Percentiles rank a stretch among this genome's conserved stretches.
Evolutionary conservation across 1,140 invertebrate species (phyloP).

Genomic region (Pseudomyrmex pallidus): DNA sequence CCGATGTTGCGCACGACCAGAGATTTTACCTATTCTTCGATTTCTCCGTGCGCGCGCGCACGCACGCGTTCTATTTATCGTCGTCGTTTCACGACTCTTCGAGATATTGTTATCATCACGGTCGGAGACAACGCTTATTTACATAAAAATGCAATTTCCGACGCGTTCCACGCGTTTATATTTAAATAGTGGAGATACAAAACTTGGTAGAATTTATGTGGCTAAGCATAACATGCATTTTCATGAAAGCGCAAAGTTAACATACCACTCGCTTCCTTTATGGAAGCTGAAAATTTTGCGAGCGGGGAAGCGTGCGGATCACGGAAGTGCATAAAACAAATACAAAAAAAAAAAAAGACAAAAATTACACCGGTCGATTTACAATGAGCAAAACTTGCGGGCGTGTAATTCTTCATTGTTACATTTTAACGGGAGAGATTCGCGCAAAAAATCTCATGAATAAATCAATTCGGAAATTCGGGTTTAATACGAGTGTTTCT

Average conservation of each 20-base stretch:
- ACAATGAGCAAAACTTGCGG: background rate
- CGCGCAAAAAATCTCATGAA: background rate
- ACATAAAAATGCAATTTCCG: constrained; percentile 50
- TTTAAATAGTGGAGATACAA: constrained; percentile 39
- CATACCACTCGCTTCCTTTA: background rate
- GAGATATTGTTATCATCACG: constrained; percentile 20
- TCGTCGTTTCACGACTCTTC: background rate
- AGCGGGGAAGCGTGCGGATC: too few relatives aligned
- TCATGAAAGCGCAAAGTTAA: constrained; percentile 29
- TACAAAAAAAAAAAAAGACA: too few relatives aligned
- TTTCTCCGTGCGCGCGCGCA: background rate
- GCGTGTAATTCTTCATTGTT: too few relatives aligned
- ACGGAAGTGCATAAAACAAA: too few relatives aligned
- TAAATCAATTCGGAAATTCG: constrained; percentile 37
- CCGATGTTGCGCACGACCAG: constrained; percentile 11
- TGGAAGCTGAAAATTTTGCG: background rate
- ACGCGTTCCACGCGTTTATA: background rate
- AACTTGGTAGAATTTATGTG: constrained; percentile 33
- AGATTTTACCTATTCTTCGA: constrained; percentile 26
- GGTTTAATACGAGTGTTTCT: constrained; percentile 63
- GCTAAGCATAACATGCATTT: background rate
- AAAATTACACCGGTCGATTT: background rate
- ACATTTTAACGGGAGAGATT: too few relatives aligned
- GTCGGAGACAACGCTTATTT: constrained; percentile 15
- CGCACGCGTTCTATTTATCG: background rate